Conservation (phyloP, 2,888 invertebrate species). For the Micoletzkya japonica region DNA sequence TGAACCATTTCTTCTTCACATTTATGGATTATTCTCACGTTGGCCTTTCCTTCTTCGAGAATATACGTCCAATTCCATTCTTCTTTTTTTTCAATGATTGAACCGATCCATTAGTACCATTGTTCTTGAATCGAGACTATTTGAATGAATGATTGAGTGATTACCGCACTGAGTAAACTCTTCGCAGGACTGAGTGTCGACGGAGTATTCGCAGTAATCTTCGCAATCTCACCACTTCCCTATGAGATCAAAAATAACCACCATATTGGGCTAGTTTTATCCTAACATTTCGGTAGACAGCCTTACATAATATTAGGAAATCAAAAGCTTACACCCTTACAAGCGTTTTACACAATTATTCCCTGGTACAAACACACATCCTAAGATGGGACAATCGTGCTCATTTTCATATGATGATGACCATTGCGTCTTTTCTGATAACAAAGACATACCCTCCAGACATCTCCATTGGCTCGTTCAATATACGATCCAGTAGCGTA, state of each 20-base stretch:
- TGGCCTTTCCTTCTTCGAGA: slow-evolving; percentile 23
- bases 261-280: too few species aligned
- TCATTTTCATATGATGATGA: too few species aligned
- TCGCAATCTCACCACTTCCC: slow-evolving; percentile 24
- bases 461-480: slow-evolving; percentile 48
- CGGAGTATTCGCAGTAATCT: background rate
- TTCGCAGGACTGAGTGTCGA: slow-evolving; percentile 15
- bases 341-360: too few species aligned
- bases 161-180: slow-evolving; percentile 1
- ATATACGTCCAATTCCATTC: slow-evolving; percentile 28
- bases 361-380: too few species aligned
- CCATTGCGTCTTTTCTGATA: too few species aligned
- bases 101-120: slow-evolving; percentile 11
- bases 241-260: background rate
- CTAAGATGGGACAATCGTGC: too few species aligned
- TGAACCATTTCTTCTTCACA: too few species aligned
- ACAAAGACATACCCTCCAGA: slow-evolving; percentile 25
- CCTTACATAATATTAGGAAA: too few species aligned
- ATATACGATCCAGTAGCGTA: slow-evolving; percentile 58
- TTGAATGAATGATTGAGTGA: background rate
- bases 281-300: too few species aligned
- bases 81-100: slow-evolving; percentile 32
- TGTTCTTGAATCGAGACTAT: background rate
- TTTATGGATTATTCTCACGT: too few species aligned
- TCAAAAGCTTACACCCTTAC: too few species aligned